These are phyloP conservation scores for Chloromyia formosa DNA, from an alignment of 2,888 invertebrate genomes.

Conservation along the genomic window DNA sequence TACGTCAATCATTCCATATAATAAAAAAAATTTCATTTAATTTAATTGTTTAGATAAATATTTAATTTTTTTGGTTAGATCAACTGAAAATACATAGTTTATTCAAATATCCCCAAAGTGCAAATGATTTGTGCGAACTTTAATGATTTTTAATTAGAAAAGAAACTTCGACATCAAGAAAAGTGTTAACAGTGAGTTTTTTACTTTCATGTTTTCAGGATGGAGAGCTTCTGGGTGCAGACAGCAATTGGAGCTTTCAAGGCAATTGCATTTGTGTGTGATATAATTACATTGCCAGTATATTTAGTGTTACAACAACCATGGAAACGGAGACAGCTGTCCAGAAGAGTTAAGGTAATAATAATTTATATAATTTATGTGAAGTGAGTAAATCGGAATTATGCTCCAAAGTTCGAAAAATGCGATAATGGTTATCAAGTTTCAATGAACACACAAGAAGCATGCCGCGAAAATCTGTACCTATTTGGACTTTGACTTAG, in stretches of 20 bases:
- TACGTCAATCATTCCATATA: no score
- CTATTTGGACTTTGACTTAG: no score
- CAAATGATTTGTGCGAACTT: not conserved
- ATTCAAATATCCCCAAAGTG: not conserved
- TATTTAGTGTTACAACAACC: constrained; percentile 88
- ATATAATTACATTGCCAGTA: constrained; percentile 89
- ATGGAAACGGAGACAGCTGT: constrained; percentile 82
- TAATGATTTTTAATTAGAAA: no score
- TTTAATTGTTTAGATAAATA: no score
- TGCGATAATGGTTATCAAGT: no score
- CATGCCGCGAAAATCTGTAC: no score
- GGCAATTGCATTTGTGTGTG: constrained; percentile 85
- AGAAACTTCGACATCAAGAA: not conserved
- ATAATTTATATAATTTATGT: not conserved
- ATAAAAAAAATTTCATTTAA: no score
- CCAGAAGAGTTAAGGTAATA: constrained; percentile 79
- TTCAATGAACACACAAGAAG: no score
- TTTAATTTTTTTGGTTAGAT: no score
- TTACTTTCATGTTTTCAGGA: constrained; percentile 63
- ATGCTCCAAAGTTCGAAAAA: no score
- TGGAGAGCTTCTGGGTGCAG: constrained; percentile 74
- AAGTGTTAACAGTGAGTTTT: constrained; percentile 19
- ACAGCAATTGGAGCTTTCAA: constrained; percentile 80
- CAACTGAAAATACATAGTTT: no score
- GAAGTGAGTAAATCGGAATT: no score